Evolutionary conservation across 2,797 vertebrate species (phyloP).

Genomic region (Urophycis tenuis): DNA sequence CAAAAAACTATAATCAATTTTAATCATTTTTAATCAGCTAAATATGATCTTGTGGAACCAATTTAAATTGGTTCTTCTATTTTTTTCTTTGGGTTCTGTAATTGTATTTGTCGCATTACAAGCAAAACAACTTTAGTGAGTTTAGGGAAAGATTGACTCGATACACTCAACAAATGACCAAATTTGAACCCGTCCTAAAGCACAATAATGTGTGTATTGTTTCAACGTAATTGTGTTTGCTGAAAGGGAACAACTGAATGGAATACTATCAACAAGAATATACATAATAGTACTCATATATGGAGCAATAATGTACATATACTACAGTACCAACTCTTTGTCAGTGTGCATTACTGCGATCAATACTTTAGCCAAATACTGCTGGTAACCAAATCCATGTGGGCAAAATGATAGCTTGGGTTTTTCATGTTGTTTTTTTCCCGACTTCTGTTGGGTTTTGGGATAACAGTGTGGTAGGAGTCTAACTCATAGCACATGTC

Average conservation of each 20-base stretch:
- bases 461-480: neutral
- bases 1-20: constrained; percentile 15
- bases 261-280: constrained; percentile 4
- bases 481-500: neutral
- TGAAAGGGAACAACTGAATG: neutral
- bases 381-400: constrained; percentile 64
- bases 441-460: constrained; percentile 24
- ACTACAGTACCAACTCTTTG: constrained; percentile 20
- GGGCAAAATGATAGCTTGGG: constrained; percentile 21
- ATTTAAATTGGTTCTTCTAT: neutral
- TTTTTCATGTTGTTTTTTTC: constrained; percentile 17
- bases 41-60: neutral
- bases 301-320: constrained; percentile 19
- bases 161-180: constrained; percentile 21
- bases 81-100: neutral
- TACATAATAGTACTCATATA: constrained; percentile 20
- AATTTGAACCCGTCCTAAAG: constrained; percentile 35
- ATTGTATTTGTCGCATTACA: constrained; percentile 1
- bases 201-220: constrained; percentile 45
- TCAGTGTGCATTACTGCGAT: constrained; percentile 42
- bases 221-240: constrained; percentile 17
- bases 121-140: constrained; percentile 7
- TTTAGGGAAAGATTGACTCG: constrained; percentile 12
- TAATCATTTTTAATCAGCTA: neutral
- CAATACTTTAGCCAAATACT: constrained; percentile 58